A percentile compares a stretch with the other conserved stretches of the same genome.
These are phyloP conservation scores for Engraulis encrasicolus DNA, from an alignment of 2,113 vertebrate species.

Conservation along the genomic window DNA sequence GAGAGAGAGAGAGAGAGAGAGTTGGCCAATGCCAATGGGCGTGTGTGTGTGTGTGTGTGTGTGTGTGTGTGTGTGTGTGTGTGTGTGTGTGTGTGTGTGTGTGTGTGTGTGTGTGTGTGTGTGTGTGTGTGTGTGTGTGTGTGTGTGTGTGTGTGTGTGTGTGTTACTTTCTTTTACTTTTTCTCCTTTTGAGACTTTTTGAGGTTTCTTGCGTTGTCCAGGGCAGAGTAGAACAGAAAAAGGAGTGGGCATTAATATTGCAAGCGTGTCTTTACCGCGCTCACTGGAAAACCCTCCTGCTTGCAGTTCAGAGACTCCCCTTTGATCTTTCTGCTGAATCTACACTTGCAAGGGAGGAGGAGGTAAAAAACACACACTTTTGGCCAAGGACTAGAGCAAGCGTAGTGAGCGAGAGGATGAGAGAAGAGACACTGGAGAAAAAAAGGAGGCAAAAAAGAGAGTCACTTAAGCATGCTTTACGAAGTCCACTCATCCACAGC, in stretches of 20 bases:
- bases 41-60: too few species aligned
- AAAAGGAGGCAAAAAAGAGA: background rate
- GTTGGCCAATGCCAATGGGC: too few species aligned
- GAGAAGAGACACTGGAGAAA: conserved; percentile 17
- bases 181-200: background rate
- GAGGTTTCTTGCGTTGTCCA: background rate
- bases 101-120: too few species aligned
- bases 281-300: background rate
- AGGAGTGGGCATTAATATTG: conserved; percentile 37
- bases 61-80: too few species aligned
- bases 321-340: conserved; percentile 45
- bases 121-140: too few species aligned
- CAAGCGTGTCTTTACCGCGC: conserved; percentile 37
- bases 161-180: too few species aligned
- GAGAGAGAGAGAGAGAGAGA: background rate
- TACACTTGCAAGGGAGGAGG: conserved; percentile 34
- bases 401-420: too few species aligned
- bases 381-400: conserved; percentile 39
- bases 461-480: background rate
- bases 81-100: too few species aligned
- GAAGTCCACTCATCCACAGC: background rate
- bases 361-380: conserved; percentile 34
- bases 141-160: background rate
- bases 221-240: conserved; percentile 15
- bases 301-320: background rate